Percentiles rank a stretch among this genome's conserved stretches.
Evolutionary conservation across 1,140 invertebrate genomes (phyloP).

Genomic region (Bombus pyrosoma): DNA sequence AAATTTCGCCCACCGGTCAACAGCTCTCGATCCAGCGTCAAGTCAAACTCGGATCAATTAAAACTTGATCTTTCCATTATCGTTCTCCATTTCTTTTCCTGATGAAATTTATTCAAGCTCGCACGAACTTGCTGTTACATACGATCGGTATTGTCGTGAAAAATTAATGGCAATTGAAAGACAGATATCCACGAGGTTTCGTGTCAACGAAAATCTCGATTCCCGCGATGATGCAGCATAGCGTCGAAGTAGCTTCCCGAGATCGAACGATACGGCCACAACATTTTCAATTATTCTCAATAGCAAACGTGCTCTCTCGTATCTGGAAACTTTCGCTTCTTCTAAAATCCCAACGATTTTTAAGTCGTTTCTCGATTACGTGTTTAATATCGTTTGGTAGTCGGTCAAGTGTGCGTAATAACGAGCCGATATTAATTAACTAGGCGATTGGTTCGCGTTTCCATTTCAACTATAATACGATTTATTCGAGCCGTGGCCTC

Average conservation of each 20-base stretch:
- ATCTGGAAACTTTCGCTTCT: not conserved
- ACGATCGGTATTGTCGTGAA: not conserved
- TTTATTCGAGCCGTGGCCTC: slow-evolving; percentile 27
- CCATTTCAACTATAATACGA: slow-evolving; percentile 50
- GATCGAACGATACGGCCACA: not conserved
- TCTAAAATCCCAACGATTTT: not conserved
- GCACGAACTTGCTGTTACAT: no score
- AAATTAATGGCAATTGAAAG: not conserved
- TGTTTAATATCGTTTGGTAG: slow-evolving; percentile 29
- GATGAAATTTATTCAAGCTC: no score
- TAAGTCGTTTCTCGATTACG: not conserved
- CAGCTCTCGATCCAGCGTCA: not conserved
- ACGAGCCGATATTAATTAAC: slow-evolving; percentile 43
- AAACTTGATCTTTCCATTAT: not conserved
- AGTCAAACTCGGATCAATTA: not conserved
- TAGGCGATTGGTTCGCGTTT: slow-evolving; percentile 30
- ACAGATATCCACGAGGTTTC: not conserved
- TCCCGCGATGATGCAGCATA: not conserved
- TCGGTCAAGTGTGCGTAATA: not conserved
- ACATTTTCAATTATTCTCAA: slow-evolving; percentile 12
- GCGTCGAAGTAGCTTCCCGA: not conserved
- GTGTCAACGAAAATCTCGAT: not conserved
- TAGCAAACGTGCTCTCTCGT: not conserved
- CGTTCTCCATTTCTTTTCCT: not conserved
- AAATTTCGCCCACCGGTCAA: not conserved